A percentile compares a stretch with the other conserved stretches of the same genome.
Evolutionary conservation across 1,140 invertebrate genomes (phyloP).

Genomic region (Ditylenchus dipsaci): DNA sequence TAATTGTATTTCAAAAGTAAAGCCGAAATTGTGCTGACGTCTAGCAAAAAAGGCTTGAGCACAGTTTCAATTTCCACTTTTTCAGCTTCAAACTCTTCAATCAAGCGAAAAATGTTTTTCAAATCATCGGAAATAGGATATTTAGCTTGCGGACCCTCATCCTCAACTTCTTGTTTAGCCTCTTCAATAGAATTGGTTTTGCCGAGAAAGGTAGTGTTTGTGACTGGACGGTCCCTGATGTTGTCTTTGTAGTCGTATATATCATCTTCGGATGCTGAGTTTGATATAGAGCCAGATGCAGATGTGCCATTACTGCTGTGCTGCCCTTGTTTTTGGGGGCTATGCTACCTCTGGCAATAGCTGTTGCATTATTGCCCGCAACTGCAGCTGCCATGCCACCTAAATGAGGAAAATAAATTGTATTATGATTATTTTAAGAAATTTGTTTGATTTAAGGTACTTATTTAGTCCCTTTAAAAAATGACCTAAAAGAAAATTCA

Average conservation of each 20-base stretch:
- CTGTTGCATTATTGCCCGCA: background rate
- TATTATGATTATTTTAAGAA: background rate
- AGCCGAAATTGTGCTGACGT: slow-evolving; percentile 58
- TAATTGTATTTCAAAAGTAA: slow-evolving; percentile 65
- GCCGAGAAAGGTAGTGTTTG: background rate
- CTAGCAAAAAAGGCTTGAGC: slow-evolving; percentile 86
- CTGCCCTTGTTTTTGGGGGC: background rate
- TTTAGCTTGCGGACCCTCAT: background rate
- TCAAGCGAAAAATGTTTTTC: slow-evolving; percentile 32
- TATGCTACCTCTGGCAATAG: background rate
- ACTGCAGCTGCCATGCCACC: slow-evolving; percentile 31
- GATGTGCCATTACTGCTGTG: no score
- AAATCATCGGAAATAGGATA: slow-evolving; percentile 34
- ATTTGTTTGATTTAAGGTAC: background rate
- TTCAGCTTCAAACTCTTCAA: slow-evolving; percentile 34
- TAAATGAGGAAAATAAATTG: slow-evolving; percentile 16
- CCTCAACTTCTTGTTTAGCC: background rate
- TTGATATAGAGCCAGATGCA: background rate
- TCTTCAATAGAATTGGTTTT: background rate
- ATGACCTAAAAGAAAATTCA: no score
- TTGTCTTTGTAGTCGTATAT: background rate
- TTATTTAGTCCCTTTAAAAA: no score
- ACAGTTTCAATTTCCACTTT: slow-evolving; percentile 34
- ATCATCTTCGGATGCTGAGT: background rate
- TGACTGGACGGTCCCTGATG: background rate